Evolutionary conservation across 1,140 invertebrate genomes (phyloP).

Genomic region (Phymorhynchus buccinoides): DNA sequence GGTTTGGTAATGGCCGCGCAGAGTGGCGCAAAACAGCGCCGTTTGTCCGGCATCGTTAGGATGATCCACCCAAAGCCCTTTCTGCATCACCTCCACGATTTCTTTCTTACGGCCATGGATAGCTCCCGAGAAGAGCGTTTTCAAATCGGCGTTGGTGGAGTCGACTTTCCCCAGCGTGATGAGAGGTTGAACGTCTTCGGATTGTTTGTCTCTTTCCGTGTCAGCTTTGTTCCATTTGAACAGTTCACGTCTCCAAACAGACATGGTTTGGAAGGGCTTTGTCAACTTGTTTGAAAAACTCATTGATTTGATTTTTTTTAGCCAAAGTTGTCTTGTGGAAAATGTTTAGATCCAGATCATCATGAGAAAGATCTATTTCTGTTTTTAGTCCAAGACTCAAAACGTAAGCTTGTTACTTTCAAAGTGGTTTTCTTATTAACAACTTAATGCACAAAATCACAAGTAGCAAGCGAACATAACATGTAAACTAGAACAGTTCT

Average conservation of each 20-base stretch:
- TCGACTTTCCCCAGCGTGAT: slow-evolving; percentile 15
- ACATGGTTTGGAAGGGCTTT: neutral
- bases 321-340: no score
- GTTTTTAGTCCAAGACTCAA: no score
- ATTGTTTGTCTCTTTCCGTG: neutral
- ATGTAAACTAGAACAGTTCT: neutral
- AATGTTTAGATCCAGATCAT: neutral
- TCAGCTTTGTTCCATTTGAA: slow-evolving; percentile 27
- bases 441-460: no score
- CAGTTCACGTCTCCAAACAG: slow-evolving; percentile 27
- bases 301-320: neutral
- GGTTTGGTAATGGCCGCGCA: slow-evolving; percentile 62
- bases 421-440: no score
- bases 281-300: neutral
- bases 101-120: slow-evolving; percentile 21
- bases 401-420: no score
- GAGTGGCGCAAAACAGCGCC: slow-evolving; percentile 73
- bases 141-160: neutral
- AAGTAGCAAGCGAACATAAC: no score
- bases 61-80: slow-evolving; percentile 71
- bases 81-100: slow-evolving; percentile 20
- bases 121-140: neutral
- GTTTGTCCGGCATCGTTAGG: slow-evolving; percentile 73
- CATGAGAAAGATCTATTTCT: neutral
- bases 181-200: neutral